These are phyloP conservation scores for Oreotrochilus melanogaster DNA, from an alignment of 2,113 vertebrate genomes.

Conservation along the genomic window DNA sequence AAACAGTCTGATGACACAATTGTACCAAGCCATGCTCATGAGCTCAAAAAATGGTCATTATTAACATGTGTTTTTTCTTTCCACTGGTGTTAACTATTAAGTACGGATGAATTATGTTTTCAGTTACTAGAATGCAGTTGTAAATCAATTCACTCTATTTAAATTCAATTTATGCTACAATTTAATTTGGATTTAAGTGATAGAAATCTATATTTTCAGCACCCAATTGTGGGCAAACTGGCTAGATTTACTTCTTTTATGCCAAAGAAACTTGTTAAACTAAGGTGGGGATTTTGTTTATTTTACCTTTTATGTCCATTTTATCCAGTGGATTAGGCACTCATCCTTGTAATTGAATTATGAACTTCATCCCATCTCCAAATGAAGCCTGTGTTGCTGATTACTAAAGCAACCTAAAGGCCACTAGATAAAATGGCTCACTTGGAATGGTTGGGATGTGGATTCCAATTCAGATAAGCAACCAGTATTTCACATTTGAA, in stretches of 20 bases:
- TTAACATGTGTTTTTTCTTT: not conserved
- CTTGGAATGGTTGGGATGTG: conserved; percentile 1
- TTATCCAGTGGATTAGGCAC: conserved; percentile 3
- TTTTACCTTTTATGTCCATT: conserved; percentile 14
- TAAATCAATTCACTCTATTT: not conserved
- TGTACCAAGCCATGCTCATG: not conserved
- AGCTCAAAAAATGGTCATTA: not conserved
- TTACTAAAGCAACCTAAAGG: not conserved
- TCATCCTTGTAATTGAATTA: conserved; percentile 54
- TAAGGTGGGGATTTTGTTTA: not conserved
- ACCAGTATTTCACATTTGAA: conserved; percentile 1
- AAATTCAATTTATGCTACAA: conserved; percentile 22
- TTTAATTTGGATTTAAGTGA: not conserved
- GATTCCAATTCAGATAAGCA: conserved; percentile 60
- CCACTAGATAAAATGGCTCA: not conserved
- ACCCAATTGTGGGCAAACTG: not conserved
- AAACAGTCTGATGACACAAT: not conserved
- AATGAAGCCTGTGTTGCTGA: not conserved
- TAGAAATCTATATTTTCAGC: not conserved
- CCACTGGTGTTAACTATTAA: not conserved
- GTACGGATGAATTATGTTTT: not conserved
- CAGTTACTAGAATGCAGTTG: not conserved
- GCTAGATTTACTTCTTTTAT: not conserved
- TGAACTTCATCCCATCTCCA: not conserved
- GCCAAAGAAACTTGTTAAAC: not conserved